Evolutionary conservation across 2,888 invertebrate species (phyloP).

Genomic region (Bimastos eiseni): DNA sequence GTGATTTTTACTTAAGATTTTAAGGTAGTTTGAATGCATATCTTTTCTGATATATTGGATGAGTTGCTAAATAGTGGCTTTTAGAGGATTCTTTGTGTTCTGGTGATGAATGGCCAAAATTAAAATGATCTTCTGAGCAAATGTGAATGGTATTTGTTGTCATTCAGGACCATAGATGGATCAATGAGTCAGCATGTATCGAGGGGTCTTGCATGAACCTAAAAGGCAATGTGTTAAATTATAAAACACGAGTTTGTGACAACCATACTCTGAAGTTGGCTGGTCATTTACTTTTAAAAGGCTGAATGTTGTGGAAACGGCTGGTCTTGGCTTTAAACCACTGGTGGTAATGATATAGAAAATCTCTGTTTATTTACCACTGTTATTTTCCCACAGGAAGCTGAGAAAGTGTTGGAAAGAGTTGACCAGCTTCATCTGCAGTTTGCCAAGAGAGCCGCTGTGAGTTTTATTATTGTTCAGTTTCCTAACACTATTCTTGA

Average conservation of each 20-base stretch:
- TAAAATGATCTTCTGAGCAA: neutral
- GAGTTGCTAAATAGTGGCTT: neutral
- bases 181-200: too few species aligned
- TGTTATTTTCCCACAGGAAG: constrained; percentile 51
- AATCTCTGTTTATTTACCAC: neutral
- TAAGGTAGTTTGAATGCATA: neutral
- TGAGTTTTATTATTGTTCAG: constrained; percentile 58
- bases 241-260: neutral
- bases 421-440: constrained; percentile 68
- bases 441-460: constrained; percentile 96
- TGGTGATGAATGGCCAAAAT: neutral
- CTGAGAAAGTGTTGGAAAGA: constrained; percentile 59
- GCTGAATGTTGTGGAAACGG: neutral
- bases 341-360: too few species aligned
- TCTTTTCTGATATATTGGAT: neutral
- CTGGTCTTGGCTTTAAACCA: neutral
- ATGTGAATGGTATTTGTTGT: too few species aligned
- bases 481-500: neutral
- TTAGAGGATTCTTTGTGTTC: neutral
- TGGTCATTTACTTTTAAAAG: neutral
- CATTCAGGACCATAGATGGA: too few species aligned
- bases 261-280: neutral
- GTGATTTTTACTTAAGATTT: neutral
- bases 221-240: neutral
- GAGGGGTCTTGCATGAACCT: neutral